Evolutionary conservation across 1,140 invertebrate species (phyloP).

Genomic region (Sinella curviseta): DNA sequence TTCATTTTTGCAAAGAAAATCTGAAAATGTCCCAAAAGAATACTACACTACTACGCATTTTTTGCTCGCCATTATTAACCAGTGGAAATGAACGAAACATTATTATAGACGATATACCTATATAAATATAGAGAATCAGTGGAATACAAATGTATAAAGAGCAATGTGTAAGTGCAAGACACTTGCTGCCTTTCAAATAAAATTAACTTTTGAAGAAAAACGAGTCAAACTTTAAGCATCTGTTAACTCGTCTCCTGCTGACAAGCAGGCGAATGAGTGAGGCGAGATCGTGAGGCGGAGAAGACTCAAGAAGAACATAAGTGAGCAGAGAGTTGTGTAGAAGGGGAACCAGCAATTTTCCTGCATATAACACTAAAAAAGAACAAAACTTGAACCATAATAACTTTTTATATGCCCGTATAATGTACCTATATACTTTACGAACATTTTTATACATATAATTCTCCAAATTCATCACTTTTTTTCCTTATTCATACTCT

Average conservation of each 20-base stretch:
- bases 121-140: too few species aligned
- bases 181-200: slow-evolving; percentile 26
- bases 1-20: too few species aligned
- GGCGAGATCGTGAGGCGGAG: slow-evolving; percentile 21
- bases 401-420: too few species aligned
- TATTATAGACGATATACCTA: too few species aligned
- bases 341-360: slow-evolving; percentile 14
- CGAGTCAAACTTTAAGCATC: slow-evolving; percentile 23
- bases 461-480: background rate
- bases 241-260: slow-evolving; percentile 24
- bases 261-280: slow-evolving; percentile 25
- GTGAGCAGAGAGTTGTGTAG: background rate
- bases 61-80: too few species aligned
- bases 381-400: slow-evolving; percentile 14
- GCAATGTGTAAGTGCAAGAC: background rate
- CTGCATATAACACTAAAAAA: background rate
- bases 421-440: too few species aligned
- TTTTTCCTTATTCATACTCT: too few species aligned
- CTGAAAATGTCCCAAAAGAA: too few species aligned
- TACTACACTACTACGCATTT: too few species aligned
- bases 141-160: background rate
- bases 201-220: slow-evolving; percentile 25
- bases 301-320: background rate
- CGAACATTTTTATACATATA: slow-evolving; percentile 1
- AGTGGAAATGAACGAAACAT: too few species aligned